These are phyloP conservation scores for Halcyon badia DNA, from an alignment of 2,797 vertebrate genomes.

Conservation along the genomic window DNA sequence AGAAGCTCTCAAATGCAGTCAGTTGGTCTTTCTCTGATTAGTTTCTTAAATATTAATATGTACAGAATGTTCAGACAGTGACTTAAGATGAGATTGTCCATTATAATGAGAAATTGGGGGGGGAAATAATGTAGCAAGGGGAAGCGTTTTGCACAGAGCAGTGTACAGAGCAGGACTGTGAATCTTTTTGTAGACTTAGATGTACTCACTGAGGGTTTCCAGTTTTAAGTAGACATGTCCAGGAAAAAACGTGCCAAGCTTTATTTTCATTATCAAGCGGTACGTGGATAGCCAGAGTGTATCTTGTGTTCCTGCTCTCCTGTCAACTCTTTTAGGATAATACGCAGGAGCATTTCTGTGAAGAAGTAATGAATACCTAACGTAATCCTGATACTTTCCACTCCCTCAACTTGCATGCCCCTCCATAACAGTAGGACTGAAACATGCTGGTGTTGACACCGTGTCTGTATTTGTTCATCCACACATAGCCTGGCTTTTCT, in stretches of 20 bases:
- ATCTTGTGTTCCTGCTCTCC: neutral
- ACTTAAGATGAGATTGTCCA: constrained; percentile 4
- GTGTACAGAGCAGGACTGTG: neutral
- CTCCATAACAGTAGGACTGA: neutral
- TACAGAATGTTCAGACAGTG: constrained; percentile 42
- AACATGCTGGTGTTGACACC: neutral
- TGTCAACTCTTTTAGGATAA: neutral
- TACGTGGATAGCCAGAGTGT: neutral
- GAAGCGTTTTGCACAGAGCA: neutral
- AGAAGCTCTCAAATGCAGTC: neutral
- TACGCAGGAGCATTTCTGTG: neutral
- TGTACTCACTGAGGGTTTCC: neutral
- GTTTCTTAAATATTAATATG: constrained; percentile 66
- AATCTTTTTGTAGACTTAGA: neutral
- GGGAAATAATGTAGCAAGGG: neutral
- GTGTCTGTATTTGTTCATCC: neutral
- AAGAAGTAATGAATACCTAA: neutral
- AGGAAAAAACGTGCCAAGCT: neutral
- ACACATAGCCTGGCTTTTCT: neutral
- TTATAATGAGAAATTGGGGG: neutral
- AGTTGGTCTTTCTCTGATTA: constrained; percentile 14
- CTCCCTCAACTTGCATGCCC: neutral
- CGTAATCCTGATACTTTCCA: neutral
- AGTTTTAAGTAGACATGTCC: neutral
- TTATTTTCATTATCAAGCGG: neutral